These are phyloP conservation scores for Platysternon megacephalum DNA, from an alignment of 2,113 vertebrate species.

Conservation along the genomic window DNA sequence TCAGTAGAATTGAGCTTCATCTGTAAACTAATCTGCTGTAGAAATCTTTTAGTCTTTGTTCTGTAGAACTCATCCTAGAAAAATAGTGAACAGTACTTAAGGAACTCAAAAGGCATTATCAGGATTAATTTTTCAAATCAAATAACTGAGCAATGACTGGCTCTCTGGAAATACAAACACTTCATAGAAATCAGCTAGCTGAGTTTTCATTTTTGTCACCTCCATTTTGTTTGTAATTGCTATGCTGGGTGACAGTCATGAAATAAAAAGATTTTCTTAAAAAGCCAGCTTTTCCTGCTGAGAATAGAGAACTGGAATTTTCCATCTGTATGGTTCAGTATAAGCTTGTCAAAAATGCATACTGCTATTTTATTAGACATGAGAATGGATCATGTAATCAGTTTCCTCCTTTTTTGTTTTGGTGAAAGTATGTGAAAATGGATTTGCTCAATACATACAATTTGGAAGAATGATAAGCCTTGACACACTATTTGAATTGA, in stretches of 20 bases:
- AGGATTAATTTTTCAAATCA: constrained; percentile 75
- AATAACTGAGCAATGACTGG: constrained; percentile 58
- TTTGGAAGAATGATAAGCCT: constrained; percentile 60
- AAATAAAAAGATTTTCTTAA: constrained; percentile 70
- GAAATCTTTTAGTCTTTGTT: constrained; percentile 74
- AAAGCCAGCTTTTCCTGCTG: constrained; percentile 57
- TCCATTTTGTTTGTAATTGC: constrained; percentile 69
- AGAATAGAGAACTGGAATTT: constrained; percentile 69
- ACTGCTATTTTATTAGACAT: constrained; percentile 69
- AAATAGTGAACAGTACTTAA: constrained; percentile 64
- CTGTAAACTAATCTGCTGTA: constrained; percentile 69
- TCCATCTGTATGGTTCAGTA: constrained; percentile 68
- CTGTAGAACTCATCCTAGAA: constrained; percentile 55
- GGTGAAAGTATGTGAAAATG: constrained; percentile 63
- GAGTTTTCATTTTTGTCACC: constrained; percentile 50
- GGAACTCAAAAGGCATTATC: constrained; percentile 69
- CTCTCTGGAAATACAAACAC: constrained; percentile 50
- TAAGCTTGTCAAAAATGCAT: constrained; percentile 70
- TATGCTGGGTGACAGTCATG: constrained; percentile 63
- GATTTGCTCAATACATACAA: constrained; percentile 58
- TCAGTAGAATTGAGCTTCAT: constrained; percentile 67
- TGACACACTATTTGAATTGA: constrained; percentile 48
- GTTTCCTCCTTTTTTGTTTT: constrained; percentile 70
- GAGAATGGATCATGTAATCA: constrained; percentile 68
- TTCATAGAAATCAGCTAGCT: constrained; percentile 60